phyloP scores from a whole-genome alignment of 2,113 vertebrate species.

The Nannobrachium achirus region DNA sequence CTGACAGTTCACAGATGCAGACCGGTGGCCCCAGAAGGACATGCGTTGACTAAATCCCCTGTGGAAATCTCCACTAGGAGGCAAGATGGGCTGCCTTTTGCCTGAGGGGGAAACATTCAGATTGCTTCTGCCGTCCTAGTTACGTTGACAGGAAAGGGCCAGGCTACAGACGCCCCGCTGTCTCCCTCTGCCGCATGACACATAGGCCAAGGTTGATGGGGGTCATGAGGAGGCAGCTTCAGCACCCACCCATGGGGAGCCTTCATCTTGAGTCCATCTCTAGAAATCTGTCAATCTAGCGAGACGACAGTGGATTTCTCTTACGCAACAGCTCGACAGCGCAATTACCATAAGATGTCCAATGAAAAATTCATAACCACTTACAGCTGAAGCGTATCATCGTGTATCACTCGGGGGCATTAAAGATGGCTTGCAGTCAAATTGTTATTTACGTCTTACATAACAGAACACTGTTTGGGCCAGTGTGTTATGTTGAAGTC shows the following conservation, averaged over 20 bases:
- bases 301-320: constrained; percentile 25
- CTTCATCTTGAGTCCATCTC: constrained; percentile 16
- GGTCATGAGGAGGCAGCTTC: constrained; percentile 7
- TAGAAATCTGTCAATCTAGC: constrained; percentile 45
- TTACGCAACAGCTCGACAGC: constrained; percentile 54
- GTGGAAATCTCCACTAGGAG: constrained; percentile 9
- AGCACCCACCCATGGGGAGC: constrained; percentile 19
- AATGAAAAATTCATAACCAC: constrained; percentile 64
- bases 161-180: constrained; percentile 10
- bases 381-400: constrained; percentile 58
- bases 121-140: constrained; percentile 15
- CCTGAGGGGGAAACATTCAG: constrained; percentile 17
- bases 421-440: constrained; percentile 27
- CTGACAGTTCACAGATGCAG: constrained; percentile 46
- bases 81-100: constrained; percentile 33
- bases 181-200: constrained; percentile 31
- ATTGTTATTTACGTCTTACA: constrained; percentile 26
- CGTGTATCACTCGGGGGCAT: constrained; percentile 39
- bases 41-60: constrained; percentile 29
- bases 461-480: constrained; percentile 22
- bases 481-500: background rate
- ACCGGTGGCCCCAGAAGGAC: constrained; percentile 30
- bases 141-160: constrained; percentile 31
- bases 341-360: constrained; percentile 39
- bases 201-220: constrained; percentile 25